A percentile compares a stretch with the other conserved stretches of the same genome.
Conservation (phyloP, 2,113 vertebrate genomes). For the Psilopsiagon aurifrons region DNA sequence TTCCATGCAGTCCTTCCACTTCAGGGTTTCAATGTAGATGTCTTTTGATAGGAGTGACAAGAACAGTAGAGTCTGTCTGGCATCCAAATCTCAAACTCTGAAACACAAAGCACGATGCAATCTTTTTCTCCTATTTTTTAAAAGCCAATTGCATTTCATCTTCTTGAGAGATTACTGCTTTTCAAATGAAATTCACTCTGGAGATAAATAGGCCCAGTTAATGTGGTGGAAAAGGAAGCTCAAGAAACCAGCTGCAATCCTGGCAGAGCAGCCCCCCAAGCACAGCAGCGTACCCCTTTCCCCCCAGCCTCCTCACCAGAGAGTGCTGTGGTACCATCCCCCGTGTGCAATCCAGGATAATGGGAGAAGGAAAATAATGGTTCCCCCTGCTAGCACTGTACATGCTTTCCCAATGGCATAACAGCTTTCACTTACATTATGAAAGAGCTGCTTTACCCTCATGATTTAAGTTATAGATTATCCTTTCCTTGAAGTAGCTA, state of each 20-base stretch:
- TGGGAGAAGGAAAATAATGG: not conserved
- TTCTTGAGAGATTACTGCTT: not conserved
- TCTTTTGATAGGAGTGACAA: slow-evolving; percentile 8
- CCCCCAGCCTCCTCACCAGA: not conserved
- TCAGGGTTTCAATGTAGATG: not conserved
- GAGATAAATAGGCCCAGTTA: not conserved
- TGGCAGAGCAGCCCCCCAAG: not conserved
- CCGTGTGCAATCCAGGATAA: not conserved
- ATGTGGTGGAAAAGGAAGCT: not conserved
- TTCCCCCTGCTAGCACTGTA: not conserved
- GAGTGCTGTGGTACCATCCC: not conserved
- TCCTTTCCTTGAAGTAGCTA: not conserved
- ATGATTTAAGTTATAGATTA: slow-evolving; percentile 56
- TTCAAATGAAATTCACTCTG: not conserved
- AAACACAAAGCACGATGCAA: not conserved
- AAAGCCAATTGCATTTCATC: not conserved
- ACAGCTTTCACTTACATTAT: slow-evolving; percentile 41
- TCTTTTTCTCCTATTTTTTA: not conserved
- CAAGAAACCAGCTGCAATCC: not conserved
- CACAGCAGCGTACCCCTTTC: not conserved
- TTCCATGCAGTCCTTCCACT: slow-evolving; percentile 19
- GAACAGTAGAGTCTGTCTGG: slow-evolving; percentile 18
- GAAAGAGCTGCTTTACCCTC: slow-evolving; percentile 24
- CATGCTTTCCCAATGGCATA: not conserved
- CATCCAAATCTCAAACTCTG: slow-evolving; percentile 17